Evolutionary conservation across 2,797 vertebrate species (phyloP).

Genomic region (Enteromius trimaculatus): DNA sequence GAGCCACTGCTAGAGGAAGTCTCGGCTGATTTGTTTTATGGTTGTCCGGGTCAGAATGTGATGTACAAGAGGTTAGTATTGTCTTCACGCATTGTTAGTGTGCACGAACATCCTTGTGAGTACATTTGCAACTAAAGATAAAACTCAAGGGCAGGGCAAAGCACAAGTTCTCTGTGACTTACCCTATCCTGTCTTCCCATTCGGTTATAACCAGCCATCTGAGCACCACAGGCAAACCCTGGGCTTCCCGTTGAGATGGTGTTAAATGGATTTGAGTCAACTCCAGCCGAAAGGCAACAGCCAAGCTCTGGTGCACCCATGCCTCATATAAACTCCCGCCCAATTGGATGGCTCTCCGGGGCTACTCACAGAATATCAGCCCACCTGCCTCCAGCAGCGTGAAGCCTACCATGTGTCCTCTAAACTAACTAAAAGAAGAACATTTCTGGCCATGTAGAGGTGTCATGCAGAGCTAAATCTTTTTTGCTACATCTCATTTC

Average conservation of each 20-base stretch:
- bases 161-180: conserved; percentile 18
- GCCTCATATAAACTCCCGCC: conserved; percentile 43
- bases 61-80: conserved; percentile 3
- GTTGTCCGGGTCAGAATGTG: neutral
- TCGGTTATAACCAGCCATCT: conserved; percentile 48
- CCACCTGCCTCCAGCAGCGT: conserved; percentile 63
- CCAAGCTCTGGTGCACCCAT: conserved; percentile 10
- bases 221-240: conserved; percentile 37
- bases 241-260: conserved; percentile 26
- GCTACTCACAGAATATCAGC: conserved; percentile 63
- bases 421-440: conserved; percentile 47
- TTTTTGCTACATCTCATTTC: conserved; percentile 8
- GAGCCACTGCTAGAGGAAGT: conserved; percentile 23
- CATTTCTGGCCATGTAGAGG: conserved; percentile 13
- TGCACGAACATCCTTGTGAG: conserved; percentile 3
- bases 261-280: conserved; percentile 48
- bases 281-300: conserved; percentile 31
- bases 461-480: neutral
- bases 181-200: conserved; percentile 24
- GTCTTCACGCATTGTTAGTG: conserved; percentile 9
- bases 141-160: conserved; percentile 19
- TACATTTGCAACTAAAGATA: conserved; percentile 24
- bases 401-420: conserved; percentile 52
- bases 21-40: conserved; percentile 31
- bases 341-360: conserved; percentile 59